phyloP scores from a whole-genome alignment of 2,113 vertebrate genomes.

The Cisticola juncidis region DNA sequence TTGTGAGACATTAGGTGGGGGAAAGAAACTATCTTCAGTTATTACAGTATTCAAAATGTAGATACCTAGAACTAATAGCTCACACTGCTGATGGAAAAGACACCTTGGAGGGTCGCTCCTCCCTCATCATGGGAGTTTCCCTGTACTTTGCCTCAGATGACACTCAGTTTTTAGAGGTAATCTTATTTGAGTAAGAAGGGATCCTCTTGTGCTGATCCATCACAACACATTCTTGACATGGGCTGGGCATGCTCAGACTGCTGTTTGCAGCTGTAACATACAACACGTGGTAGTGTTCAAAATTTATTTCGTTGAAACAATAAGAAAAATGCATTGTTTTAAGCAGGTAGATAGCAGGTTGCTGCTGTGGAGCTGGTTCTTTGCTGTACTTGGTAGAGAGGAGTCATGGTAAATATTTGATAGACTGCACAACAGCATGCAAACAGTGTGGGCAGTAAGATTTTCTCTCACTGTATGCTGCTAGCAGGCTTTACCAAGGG shows the following conservation, averaged over 20 bases:
- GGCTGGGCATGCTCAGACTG: background rate
- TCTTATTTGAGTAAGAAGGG: background rate
- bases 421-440: background rate
- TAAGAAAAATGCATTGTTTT: background rate
- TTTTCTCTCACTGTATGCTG: background rate
- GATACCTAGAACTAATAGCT: background rate
- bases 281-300: background rate
- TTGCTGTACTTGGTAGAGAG: rapidly evolving
- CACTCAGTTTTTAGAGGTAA: background rate
- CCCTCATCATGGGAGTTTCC: background rate
- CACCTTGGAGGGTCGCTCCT: background rate
- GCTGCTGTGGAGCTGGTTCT: background rate
- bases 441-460: background rate
- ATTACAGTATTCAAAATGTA: background rate
- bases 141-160: background rate
- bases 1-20: background rate
- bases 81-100: background rate
- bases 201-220: background rate
- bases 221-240: background rate
- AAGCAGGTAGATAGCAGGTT: background rate
- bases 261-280: background rate
- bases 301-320: background rate
- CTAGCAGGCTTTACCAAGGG: background rate
- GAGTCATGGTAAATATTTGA: background rate
- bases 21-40: background rate